Evolutionary conservation across 2,888 invertebrate genomes (phyloP), one percentile per base, ranked within the genome.

Genomic region (Pomacea canaliculata): DNA sequence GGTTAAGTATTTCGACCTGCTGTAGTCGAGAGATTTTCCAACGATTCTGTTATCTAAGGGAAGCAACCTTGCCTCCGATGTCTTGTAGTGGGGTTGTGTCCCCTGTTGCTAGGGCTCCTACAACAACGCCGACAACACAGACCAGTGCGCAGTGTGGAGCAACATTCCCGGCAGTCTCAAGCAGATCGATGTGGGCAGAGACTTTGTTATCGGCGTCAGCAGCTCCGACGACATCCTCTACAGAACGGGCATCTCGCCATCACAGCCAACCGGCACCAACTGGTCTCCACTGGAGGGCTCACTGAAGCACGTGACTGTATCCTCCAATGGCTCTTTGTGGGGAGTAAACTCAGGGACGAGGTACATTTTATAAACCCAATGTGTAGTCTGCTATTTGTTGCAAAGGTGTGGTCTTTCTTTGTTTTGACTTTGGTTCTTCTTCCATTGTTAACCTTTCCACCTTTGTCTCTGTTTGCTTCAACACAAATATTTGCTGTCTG

Each of bases 281-380:
- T 68, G 68, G 68, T 9, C 12, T 13, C 37, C 1, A 19, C 3
- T 68, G 23, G 68, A 51, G 0, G 68, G 68, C 18, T 7, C 1
- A 2, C 49, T 69, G 69, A 69, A 69, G 49, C 69, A 69, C 69
- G 23, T 69, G 49, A 51, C 49, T 18, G 69, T 69, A 19, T 48
- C 48, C 1, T 7, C 48, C 5, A 9, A 7, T 16, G 69, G 69
- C 13, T 1, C 3, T 23, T 9, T 69, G 51, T 69, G 69, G 69
- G 69, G 69, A 19, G 69, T 69, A 7, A 51, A 49, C 69, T 23
- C 19, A 1, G 19, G 3, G 48, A 56, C 8, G 12, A 56, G 51
- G 51, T 56, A 56, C 16, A 13, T 56, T 16, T 1, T 56, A 10
- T 13, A 2, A 10, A 7, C 51, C 8, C 51, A 37, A 37, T 56